phyloP scores from a whole-genome alignment of 1,140 invertebrate genomes.

The Acyrthosiphon pisum region DNA sequence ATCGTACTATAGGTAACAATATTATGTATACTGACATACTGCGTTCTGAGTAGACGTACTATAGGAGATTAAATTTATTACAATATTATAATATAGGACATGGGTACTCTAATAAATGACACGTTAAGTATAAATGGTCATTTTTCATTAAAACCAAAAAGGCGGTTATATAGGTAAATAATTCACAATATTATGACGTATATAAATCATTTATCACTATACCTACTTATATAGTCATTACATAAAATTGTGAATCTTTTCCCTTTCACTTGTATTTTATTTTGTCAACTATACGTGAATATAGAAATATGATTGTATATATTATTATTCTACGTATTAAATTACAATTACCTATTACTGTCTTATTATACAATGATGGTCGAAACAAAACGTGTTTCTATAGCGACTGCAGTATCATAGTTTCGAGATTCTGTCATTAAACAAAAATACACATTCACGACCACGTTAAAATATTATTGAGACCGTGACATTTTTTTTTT shows the following conservation, averaged over 20 bases:
- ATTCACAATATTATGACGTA: background rate
- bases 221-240: background rate
- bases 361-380: background rate
- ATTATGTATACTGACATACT: too few species aligned
- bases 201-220: background rate
- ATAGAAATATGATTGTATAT: background rate
- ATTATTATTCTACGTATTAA: background rate
- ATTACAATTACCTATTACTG: background rate
- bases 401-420: background rate
- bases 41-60: background rate
- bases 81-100: too few species aligned
- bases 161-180: background rate
- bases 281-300: background rate
- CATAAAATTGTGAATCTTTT: slow-evolving; percentile 24
- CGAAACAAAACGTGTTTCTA: background rate
- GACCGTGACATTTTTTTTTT: slow-evolving; percentile 50
- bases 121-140: background rate
- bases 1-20: background rate
- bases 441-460: background rate
- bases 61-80: background rate
- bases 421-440: background rate
- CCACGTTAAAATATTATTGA: background rate
- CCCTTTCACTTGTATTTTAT: slow-evolving; percentile 41
- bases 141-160: background rate
- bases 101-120: background rate